phyloP scores from a whole-genome alignment of 2,888 invertebrate species.

The Coecobrya sp. region DNA sequence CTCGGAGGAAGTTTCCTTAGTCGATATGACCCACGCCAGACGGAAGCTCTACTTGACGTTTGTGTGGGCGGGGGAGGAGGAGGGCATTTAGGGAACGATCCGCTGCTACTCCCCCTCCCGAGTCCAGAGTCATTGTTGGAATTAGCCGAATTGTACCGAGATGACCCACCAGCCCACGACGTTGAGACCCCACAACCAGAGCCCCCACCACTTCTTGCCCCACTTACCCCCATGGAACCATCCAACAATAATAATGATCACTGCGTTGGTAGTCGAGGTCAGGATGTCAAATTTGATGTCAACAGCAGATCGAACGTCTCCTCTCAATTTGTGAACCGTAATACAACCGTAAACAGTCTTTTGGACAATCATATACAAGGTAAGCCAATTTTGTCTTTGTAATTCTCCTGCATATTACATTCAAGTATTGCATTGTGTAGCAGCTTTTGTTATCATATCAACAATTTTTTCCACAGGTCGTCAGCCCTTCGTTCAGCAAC shows the following conservation, averaged over 20 bases:
- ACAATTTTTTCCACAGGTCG: conserved; percentile 82
- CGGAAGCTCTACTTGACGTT: conserved; percentile 86
- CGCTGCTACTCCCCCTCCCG: conserved; percentile 85
- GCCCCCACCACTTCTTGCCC: conserved; percentile 88
- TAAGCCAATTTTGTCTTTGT: no score
- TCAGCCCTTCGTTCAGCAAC: conserved; percentile 85
- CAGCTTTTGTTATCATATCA: no score
- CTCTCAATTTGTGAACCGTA: conserved; percentile 86
- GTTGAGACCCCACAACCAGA: conserved; percentile 86
- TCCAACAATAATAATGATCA: conserved; percentile 93
- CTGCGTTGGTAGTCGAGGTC: conserved; percentile 86
- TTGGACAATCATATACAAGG: conserved; percentile 85
- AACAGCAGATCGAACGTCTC: conserved; percentile 76
- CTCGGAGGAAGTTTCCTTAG: conserved; percentile 89
- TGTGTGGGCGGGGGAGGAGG: conserved; percentile 88
- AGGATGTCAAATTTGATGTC: conserved; percentile 81
- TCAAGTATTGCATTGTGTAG: conserved; percentile 4
- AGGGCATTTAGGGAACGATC: conserved; percentile 89
- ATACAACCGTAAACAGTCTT: conserved; percentile 82
- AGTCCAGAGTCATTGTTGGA: conserved; percentile 86
- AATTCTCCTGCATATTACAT: no score
- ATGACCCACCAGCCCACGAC: conserved; percentile 86
- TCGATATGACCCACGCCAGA: conserved; percentile 86
- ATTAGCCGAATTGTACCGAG: conserved; percentile 86
- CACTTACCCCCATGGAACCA: conserved; percentile 89